phyloP scores from a whole-genome alignment of 2,888 invertebrate species.

The Drosophila macrospina region DNA sequence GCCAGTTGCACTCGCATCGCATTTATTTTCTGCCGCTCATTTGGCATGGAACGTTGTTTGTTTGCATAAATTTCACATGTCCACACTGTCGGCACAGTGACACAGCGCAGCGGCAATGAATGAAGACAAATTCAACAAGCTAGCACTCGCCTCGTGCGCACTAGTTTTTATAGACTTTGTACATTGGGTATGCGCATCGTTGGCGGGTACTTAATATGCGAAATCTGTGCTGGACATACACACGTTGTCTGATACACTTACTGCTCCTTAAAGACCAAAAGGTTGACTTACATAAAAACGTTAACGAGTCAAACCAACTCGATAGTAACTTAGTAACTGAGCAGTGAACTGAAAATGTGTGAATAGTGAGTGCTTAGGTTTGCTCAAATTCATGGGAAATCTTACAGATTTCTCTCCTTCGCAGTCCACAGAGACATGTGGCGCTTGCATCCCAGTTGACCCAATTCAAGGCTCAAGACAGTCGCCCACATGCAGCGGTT shows the following conservation, averaged over 20 bases:
- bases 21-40: slow-evolving; percentile 57
- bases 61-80: slow-evolving; percentile 66
- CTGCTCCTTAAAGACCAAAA: slow-evolving; percentile 13
- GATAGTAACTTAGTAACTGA: no score
- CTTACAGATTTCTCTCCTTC: not conserved
- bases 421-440: not conserved
- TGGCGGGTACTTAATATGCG: slow-evolving; percentile 58
- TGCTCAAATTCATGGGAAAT: slow-evolving; percentile 32
- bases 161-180: slow-evolving; percentile 27
- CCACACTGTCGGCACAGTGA: slow-evolving; percentile 11
- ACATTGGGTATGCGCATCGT: slow-evolving; percentile 31
- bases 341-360: not conserved
- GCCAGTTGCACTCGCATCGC: slow-evolving; percentile 54
- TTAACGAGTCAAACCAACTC: not conserved
- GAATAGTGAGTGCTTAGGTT: slow-evolving; percentile 3
- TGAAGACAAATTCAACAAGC: slow-evolving; percentile 51
- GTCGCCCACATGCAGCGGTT: slow-evolving; percentile 5
- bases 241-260: not conserved
- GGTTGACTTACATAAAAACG: not conserved
- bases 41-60: slow-evolving; percentile 58
- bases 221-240: slow-evolving; percentile 20
- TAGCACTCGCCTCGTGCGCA: slow-evolving; percentile 5
- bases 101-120: slow-evolving; percentile 9
- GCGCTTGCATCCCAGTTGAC: slow-evolving; percentile 9
- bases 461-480: slow-evolving; percentile 22